Conservation (phyloP, 2,113 vertebrate genomes). For the Chitala chitala region DNA sequence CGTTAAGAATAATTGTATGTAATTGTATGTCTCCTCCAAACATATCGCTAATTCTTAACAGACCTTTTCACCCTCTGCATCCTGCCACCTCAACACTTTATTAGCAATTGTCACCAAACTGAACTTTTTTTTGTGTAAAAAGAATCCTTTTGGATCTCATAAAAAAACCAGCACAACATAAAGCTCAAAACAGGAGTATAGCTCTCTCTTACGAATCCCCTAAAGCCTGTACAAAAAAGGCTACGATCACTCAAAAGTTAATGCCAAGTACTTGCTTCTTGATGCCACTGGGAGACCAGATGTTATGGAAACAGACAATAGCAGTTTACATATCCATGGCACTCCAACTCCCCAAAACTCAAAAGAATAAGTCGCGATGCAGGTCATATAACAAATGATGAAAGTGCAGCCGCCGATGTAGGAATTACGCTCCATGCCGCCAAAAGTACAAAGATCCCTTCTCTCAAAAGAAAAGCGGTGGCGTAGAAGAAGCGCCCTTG, state of each 20-base stretch:
- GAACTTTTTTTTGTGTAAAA: too few species aligned
- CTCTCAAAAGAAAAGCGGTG: not conserved
- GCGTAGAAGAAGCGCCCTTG: conserved; percentile 20
- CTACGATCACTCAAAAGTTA: not conserved
- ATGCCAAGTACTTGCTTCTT: not conserved
- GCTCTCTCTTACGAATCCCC: not conserved
- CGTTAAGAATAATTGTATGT: too few species aligned
- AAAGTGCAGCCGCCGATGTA: not conserved
- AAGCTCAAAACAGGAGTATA: not conserved
- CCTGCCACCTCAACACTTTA: too few species aligned
- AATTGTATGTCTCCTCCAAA: too few species aligned
- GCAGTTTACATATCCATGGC: not conserved
- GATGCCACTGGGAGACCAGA: not conserved
- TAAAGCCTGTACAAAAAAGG: not conserved
- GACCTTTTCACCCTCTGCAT: too few species aligned
- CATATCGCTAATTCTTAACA: too few species aligned
- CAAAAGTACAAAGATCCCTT: not conserved
- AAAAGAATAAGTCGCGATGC: too few species aligned
- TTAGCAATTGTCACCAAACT: too few species aligned
- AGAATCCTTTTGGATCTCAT: too few species aligned
- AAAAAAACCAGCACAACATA: too few species aligned
- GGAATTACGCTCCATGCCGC: not conserved
- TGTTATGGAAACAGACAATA: not conserved
- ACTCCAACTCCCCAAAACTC: not conserved
- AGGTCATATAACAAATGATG: not conserved